Conservation (phyloP, 2,888 invertebrate species). For the Clitarchus hookeri region DNA sequence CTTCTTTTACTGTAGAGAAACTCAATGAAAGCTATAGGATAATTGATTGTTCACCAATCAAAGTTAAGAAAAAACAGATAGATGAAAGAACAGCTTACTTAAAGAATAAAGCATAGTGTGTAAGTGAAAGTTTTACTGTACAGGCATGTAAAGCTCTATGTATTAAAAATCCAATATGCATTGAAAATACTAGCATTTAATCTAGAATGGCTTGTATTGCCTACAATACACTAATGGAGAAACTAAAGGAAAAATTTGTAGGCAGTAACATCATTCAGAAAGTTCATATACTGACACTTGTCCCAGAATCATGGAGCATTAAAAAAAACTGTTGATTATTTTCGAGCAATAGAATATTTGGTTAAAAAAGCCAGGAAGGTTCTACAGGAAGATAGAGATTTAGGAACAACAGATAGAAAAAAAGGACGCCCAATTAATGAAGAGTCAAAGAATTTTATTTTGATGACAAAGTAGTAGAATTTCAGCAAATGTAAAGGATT, state of each 20-base stretch:
- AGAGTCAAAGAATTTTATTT: not conserved
- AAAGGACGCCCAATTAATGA: not conserved
- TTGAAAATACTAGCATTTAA: not conserved
- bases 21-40: not conserved
- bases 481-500: not conserved
- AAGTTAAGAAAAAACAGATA: too few species aligned
- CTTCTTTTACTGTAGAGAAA: not conserved
- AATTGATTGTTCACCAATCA: not conserved
- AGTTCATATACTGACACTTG: not conserved
- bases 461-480: not conserved
- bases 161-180: not conserved
- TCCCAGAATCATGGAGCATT: not conserved
- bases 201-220: not conserved
- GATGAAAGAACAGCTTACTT: too few species aligned
- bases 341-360: not conserved
- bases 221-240: not conserved
- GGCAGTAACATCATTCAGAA: not conserved
- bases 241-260: not conserved
- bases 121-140: not conserved
- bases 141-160: too few species aligned
- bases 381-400: not conserved
- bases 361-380: not conserved
- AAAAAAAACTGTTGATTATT: not conserved
- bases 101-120: not conserved
- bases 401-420: not conserved